A percentile compares a stretch with the other conserved stretches of the same genome.
phyloP scores from a whole-genome alignment of 2,888 invertebrate species.

The Cephus runcator region DNA sequence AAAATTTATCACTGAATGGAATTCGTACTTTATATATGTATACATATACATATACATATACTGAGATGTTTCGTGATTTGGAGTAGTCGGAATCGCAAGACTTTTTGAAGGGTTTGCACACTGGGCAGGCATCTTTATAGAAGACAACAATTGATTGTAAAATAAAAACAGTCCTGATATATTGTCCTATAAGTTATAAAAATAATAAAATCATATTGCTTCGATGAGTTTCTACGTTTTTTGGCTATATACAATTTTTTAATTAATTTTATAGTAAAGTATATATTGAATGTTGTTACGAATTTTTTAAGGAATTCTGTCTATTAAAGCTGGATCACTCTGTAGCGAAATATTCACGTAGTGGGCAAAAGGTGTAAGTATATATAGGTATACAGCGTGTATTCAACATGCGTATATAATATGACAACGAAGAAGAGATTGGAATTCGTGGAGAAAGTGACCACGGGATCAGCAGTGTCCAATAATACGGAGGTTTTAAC shows the following conservation, averaged over 20 bases:
- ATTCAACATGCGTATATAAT: constrained; percentile 5
- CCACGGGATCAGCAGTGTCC: constrained; percentile 1
- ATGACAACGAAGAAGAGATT: constrained; percentile 21
- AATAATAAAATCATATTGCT: background rate
- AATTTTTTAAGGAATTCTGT: background rate
- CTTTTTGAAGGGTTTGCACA: too few relatives aligned
- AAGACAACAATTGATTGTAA: too few relatives aligned
- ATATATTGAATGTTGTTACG: background rate
- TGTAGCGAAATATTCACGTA: background rate
- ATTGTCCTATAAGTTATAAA: background rate
- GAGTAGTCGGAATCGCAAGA: too few relatives aligned
- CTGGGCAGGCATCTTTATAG: too few relatives aligned
- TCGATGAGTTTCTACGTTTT: background rate
- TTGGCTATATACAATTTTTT: background rate
- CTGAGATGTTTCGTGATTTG: too few relatives aligned
- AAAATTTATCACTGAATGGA: background rate
- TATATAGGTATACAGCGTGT: constrained; percentile 6
- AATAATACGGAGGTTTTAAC: background rate
- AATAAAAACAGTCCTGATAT: too few relatives aligned
- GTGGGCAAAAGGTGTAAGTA: constrained; percentile 11
- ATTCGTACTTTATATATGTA: background rate
- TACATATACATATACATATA: too few relatives aligned
- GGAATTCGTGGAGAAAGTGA: constrained; percentile 18
- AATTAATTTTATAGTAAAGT: background rate
- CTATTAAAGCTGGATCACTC: background rate